Conservation (phyloP, 2,113 vertebrate genomes). For the Pluvialis apricaria region DNA sequence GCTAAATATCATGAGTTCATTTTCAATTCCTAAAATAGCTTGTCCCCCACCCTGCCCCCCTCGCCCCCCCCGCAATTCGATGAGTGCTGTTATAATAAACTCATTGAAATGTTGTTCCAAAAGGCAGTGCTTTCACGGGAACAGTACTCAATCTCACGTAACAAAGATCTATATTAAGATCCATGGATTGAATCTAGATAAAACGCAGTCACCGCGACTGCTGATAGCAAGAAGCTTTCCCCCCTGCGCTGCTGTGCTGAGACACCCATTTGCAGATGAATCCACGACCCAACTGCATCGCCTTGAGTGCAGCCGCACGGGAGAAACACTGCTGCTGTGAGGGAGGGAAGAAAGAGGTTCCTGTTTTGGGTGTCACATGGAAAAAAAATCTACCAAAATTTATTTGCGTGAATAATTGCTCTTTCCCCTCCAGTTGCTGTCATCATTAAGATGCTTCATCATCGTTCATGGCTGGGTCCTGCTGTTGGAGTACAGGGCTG, state of each 20-base stretch:
- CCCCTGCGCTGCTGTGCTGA: not conserved
- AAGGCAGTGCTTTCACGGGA: constrained; percentile 50
- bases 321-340: not conserved
- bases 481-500: not conserved
- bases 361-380: not conserved
- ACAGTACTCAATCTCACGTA: constrained; percentile 19
- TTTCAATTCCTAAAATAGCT: constrained; percentile 54
- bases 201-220: constrained; percentile 21
- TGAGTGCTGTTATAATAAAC: constrained; percentile 47
- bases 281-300: not conserved
- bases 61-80: not conserved
- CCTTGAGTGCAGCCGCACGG: not conserved
- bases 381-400: not conserved
- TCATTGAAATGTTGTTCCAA: constrained; percentile 56
- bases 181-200: constrained; percentile 43
- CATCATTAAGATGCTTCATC: not conserved
- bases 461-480: not conserved
- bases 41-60: not conserved
- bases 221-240: constrained; percentile 30
- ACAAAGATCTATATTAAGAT: constrained; percentile 66
- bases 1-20: constrained; percentile 6
- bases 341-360: not conserved
- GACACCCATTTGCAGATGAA: not conserved
- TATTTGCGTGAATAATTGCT: not conserved
- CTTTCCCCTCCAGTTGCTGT: not conserved